Conservation (phyloP, 1,140 invertebrate species). For the Arion vulgaris region DNA sequence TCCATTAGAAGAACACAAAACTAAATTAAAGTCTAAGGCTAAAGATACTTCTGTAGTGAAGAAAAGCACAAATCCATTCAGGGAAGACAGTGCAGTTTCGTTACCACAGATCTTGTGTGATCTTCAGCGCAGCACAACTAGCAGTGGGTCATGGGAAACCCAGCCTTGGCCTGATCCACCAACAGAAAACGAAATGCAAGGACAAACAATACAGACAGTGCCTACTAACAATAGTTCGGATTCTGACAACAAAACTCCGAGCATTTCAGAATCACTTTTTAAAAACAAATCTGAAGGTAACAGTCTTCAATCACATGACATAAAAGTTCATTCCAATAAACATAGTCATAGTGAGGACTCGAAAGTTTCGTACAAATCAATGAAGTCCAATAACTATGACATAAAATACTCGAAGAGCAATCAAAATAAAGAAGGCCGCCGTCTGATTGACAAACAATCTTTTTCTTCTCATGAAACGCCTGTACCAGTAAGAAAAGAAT, state of each 20-base stretch:
- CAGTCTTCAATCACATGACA: conserved; percentile 17
- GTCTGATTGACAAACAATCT: background rate
- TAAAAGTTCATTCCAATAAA: background rate
- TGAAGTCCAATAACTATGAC: background rate
- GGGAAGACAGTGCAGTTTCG: background rate
- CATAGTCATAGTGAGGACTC: background rate
- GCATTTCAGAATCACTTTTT: background rate
- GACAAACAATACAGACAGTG: background rate
- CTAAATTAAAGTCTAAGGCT: too few relatives aligned
- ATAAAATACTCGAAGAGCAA: background rate
- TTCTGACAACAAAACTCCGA: background rate
- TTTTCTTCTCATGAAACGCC: background rate
- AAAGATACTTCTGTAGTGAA: background rate
- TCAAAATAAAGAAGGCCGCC: background rate
- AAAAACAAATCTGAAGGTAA: conserved; percentile 16
- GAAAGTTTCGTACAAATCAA: background rate
- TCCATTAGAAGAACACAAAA: background rate
- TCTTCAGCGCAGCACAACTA: background rate
- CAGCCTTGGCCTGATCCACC: conserved; percentile 37
- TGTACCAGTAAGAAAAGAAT: conserved; percentile 25
- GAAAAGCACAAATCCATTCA: conserved; percentile 24
- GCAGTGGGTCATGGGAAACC: conserved; percentile 22
- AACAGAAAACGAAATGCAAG: conserved; percentile 2
- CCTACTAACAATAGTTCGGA: background rate
- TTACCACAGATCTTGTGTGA: too few relatives aligned